Evolutionary conservation across 2,888 invertebrate genomes (phyloP).

Genomic region (Nebria salina): DNA sequence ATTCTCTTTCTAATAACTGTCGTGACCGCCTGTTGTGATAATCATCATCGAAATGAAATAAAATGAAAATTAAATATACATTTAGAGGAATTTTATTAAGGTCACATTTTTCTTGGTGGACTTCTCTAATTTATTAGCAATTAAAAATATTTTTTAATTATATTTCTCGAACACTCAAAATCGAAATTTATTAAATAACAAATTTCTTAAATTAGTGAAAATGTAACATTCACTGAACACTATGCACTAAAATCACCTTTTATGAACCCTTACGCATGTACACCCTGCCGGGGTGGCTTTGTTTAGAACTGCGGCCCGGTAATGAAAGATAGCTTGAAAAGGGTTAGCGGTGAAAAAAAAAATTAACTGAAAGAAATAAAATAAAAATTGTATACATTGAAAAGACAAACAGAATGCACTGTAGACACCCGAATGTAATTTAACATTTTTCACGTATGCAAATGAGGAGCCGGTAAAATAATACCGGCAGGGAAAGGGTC

Average conservation of each 20-base stretch:
- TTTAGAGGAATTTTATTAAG: background rate
- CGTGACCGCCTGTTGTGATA: background rate
- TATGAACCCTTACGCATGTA: background rate
- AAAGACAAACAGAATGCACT: constrained; percentile 1
- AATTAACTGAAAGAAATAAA: constrained; percentile 51
- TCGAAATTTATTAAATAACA: too few relatives aligned
- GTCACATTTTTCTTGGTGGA: background rate
- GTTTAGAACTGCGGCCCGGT: constrained; percentile 15
- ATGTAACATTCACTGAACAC: too few relatives aligned
- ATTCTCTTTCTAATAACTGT: background rate
- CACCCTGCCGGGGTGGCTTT: background rate
- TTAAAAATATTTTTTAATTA: background rate
- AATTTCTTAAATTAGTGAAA: too few relatives aligned
- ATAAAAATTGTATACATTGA: constrained; percentile 51
- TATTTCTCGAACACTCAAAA: too few relatives aligned
- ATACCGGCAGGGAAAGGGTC: constrained; percentile 32
- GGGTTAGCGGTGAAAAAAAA: constrained; percentile 49
- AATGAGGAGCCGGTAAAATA: constrained; percentile 39
- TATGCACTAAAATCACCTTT: too few relatives aligned
- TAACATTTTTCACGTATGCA: constrained; percentile 41
- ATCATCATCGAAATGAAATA: background rate
- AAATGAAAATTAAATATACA: background rate
- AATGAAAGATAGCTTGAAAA: constrained; percentile 54
- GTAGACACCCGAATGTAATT: constrained; percentile 12
- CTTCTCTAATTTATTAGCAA: background rate